phyloP scores from a whole-genome alignment of 2,797 vertebrate genomes.

The Merluccius polli region DNA sequence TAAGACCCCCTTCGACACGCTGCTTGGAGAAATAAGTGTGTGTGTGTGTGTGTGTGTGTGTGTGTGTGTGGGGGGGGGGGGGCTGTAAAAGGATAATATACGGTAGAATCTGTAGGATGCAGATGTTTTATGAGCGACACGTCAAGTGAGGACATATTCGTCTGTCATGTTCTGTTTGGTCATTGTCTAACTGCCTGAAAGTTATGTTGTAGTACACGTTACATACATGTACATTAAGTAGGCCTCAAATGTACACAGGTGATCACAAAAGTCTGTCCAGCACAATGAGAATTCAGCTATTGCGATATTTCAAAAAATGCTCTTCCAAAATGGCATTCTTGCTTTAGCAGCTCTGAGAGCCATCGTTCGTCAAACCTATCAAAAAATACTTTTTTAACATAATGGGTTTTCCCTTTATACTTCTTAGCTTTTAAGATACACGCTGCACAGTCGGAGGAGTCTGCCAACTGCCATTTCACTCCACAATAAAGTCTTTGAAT shows the following conservation, averaged over 20 bases:
- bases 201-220: too few relatives aligned
- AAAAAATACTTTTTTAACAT: background rate
- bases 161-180: background rate
- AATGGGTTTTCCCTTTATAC: background rate
- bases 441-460: background rate
- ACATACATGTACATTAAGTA: too few relatives aligned
- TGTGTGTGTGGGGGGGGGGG: too few relatives aligned
- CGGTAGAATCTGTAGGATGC: background rate
- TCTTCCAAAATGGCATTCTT: background rate
- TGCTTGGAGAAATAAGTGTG: conserved; percentile 1
- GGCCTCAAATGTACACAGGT: too few relatives aligned
- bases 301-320: background rate
- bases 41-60: too few relatives aligned
- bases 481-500: background rate
- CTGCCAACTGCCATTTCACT: background rate
- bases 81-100: background rate
- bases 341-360: background rate
- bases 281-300: background rate
- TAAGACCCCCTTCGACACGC: background rate
- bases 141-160: background rate
- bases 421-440: background rate
- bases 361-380: background rate
- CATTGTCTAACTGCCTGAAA: too few relatives aligned
- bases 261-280: background rate
- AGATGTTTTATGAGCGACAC: background rate